Evolutionary conservation across 2,888 invertebrate species (phyloP).

Genomic region (Plutella xylostella): DNA sequence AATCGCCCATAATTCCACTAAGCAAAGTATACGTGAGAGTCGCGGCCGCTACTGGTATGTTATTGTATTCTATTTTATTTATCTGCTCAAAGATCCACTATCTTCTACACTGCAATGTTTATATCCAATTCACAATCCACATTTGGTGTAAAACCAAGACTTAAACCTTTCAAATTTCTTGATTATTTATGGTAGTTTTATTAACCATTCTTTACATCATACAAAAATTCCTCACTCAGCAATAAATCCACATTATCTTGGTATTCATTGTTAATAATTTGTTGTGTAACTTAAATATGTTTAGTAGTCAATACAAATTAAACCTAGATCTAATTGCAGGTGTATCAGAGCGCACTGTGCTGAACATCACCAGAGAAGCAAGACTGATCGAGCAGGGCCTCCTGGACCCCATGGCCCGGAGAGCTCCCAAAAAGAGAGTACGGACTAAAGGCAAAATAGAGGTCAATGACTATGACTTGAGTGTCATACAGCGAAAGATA

Average conservation of each 20-base stretch:
- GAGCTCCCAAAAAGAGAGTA: slow-evolving; percentile 52
- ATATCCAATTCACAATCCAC: too few relatives aligned
- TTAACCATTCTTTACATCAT: too few relatives aligned
- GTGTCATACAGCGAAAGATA: slow-evolving; percentile 54
- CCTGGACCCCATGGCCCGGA: slow-evolving; percentile 52
- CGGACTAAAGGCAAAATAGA: slow-evolving; percentile 59
- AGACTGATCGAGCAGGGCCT: slow-evolving; percentile 57
- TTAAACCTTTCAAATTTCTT: too few relatives aligned
- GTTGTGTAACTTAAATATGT: too few relatives aligned
- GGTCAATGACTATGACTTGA: slow-evolving; percentile 55
- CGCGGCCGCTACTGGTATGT: slow-evolving; percentile 53
- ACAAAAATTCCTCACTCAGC: too few relatives aligned
- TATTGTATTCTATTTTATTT: not conserved
- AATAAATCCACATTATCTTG: too few relatives aligned
- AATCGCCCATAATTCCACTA: slow-evolving; percentile 59
- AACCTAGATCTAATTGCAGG: slow-evolving; percentile 35
- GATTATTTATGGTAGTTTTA: too few relatives aligned
- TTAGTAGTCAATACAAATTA: too few relatives aligned
- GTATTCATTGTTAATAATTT: too few relatives aligned
- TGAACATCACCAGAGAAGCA: slow-evolving; percentile 59
- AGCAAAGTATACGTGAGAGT: slow-evolving; percentile 60
- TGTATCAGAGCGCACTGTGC: slow-evolving; percentile 55
- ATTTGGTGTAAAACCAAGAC: too few relatives aligned
- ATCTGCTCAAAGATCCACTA: not conserved
- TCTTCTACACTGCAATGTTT: not conserved